Conservation (phyloP, 2,888 invertebrate species). For the Calameuta pallipes region DNA sequence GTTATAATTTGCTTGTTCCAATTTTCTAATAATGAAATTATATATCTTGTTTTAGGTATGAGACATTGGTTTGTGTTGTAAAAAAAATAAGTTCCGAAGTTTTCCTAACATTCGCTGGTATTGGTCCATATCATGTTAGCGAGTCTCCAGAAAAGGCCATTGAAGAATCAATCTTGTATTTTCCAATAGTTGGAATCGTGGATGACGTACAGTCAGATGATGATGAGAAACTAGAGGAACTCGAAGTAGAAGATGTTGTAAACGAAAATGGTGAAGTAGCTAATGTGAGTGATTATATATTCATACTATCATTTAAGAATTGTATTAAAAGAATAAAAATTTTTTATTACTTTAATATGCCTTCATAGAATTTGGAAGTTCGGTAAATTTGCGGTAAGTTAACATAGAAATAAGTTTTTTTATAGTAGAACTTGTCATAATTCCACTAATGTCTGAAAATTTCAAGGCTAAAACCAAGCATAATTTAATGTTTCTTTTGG, state of each 20-base stretch:
- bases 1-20: background rate
- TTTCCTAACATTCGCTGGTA: conserved; percentile 62
- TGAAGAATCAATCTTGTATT: conserved; percentile 58
- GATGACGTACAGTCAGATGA: conserved; percentile 59
- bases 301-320: background rate
- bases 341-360: background rate
- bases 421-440: background rate
- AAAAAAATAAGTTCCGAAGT: conserved; percentile 58
- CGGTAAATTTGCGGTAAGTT: background rate
- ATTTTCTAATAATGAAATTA: background rate
- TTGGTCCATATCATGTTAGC: conserved; percentile 62
- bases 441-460: background rate
- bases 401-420: background rate
- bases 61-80: conserved; percentile 57
- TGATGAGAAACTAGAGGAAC: conserved; percentile 52
- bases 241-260: conserved; percentile 31
- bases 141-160: conserved; percentile 58
- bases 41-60: conserved; percentile 47
- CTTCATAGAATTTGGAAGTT: background rate
- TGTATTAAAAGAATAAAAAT: background rate
- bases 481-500: background rate
- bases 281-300: background rate
- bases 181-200: conserved; percentile 44
- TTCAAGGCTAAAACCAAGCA: background rate
- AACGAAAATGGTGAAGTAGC: background rate